A percentile compares a stretch with the other conserved stretches of the same genome.
These are phyloP conservation scores for Myotis planiceps DNA, from an alignment of 2,797 vertebrate genomes.

Conservation along the genomic window DNA sequence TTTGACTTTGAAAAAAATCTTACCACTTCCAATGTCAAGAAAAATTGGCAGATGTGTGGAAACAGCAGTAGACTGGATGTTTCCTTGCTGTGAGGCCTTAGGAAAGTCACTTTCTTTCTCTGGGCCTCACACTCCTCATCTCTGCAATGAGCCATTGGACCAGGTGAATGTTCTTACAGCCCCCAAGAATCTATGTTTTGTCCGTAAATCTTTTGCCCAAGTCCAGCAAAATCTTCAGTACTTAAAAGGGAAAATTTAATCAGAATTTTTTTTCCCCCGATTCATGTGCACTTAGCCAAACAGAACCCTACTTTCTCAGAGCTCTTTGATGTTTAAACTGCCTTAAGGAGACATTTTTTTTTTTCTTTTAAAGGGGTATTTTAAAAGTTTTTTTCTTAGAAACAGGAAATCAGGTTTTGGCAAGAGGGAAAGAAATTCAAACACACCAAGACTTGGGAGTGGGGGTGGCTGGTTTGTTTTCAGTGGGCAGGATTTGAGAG, in stretches of 20 bases:
- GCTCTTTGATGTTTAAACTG: slow-evolving; percentile 77
- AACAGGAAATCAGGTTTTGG: slow-evolving; percentile 81
- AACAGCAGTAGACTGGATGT: neutral
- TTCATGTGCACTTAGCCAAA: slow-evolving; percentile 66
- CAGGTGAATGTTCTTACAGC: neutral
- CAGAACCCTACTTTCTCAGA: slow-evolving; percentile 75
- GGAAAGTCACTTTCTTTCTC: neutral
- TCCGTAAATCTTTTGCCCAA: neutral
- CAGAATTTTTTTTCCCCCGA: slow-evolving; percentile 66
- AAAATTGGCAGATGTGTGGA: neutral
- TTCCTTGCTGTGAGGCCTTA: neutral
- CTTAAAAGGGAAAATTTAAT: slow-evolving; percentile 73
- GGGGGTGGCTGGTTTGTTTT: slow-evolving; percentile 63
- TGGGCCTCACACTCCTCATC: neutral
- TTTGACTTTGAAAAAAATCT: neutral
- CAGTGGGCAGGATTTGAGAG: slow-evolving; percentile 30
- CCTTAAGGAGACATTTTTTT: slow-evolving; percentile 55
- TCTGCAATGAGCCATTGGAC: neutral
- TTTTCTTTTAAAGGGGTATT: slow-evolving; percentile 50
- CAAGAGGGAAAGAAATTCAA: slow-evolving; percentile 67
- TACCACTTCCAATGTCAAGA: neutral
- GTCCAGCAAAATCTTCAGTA: slow-evolving; percentile 49
- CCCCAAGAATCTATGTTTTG: neutral
- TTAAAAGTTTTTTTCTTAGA: slow-evolving; percentile 73
- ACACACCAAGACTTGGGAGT: slow-evolving; percentile 26